Percentiles rank a stretch among this genome's conserved stretches.
These are phyloP conservation scores for Ladona fulva DNA, from an alignment of 1,140 invertebrate genomes.

Conservation along the genomic window DNA sequence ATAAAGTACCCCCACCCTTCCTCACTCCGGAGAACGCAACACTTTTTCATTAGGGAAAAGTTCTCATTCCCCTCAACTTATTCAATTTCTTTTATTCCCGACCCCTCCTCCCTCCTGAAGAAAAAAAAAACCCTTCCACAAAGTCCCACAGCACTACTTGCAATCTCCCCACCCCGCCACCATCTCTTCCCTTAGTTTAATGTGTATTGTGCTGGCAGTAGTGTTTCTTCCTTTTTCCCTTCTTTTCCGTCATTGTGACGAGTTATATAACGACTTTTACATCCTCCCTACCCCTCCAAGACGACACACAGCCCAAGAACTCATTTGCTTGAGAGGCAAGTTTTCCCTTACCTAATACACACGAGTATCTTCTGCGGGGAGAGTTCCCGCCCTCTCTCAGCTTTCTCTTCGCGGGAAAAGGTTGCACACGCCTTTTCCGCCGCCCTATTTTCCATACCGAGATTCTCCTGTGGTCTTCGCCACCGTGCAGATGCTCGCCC, in stretches of 20 bases:
- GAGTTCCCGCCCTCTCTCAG: too few relatives aligned
- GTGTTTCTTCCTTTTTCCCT: neutral
- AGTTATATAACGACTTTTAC: neutral
- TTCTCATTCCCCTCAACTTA: neutral
- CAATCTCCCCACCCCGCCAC: neutral
- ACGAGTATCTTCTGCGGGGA: neutral
- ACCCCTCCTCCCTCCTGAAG: neutral
- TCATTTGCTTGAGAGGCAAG: constrained; percentile 4
- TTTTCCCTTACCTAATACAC: neutral
- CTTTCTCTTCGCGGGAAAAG: too few relatives aligned
- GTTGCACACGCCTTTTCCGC: too few relatives aligned
- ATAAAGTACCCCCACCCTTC: neutral
- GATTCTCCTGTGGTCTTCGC: too few relatives aligned
- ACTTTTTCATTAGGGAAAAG: constrained; percentile 10
- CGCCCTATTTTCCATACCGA: too few relatives aligned
- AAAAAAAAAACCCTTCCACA: neutral
- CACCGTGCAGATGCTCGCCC: too few relatives aligned
- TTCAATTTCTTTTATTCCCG: neutral
- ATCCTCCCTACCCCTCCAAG: neutral
- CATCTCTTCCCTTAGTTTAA: neutral
- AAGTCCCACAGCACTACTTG: constrained; percentile 1
- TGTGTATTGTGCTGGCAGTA: neutral
- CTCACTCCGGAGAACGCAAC: neutral
- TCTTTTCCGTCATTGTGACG: neutral
- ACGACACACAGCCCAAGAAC: neutral